Conservation (phyloP, 1,140 invertebrate genomes). For the Lordiphosa clarofinis region DNA sequence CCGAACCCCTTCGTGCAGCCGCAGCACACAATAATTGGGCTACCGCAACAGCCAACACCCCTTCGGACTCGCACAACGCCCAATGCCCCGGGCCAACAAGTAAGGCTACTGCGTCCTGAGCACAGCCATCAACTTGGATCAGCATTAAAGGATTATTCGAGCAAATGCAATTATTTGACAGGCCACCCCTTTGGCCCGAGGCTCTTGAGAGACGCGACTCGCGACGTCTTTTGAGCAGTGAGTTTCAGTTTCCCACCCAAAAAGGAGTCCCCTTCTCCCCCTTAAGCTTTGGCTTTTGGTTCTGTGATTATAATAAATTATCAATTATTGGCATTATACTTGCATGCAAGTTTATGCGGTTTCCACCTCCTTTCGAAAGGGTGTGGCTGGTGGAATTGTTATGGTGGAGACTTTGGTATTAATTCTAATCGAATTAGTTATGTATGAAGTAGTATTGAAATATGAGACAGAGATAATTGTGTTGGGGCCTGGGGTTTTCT, state of each 20-base stretch:
- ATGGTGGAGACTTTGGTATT: slow-evolving; percentile 29
- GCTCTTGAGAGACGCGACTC: background rate
- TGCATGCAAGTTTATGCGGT: slow-evolving; percentile 14
- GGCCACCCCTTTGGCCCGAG: slow-evolving; percentile 34
- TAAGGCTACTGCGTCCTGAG: slow-evolving; percentile 1
- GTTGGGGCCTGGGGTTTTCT: slow-evolving; percentile 20
- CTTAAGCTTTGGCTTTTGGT: slow-evolving; percentile 20
- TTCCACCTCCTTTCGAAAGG: background rate
- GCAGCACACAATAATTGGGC: slow-evolving; percentile 67
- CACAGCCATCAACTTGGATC: slow-evolving; percentile 68
- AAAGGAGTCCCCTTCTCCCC: slow-evolving; percentile 4
- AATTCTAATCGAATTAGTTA: slow-evolving; percentile 53
- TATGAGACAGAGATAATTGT: slow-evolving; percentile 33
- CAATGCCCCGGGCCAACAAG: no score
- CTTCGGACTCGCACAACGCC: background rate
- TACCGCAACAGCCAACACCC: slow-evolving; percentile 69
- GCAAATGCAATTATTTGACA: slow-evolving; percentile 79
- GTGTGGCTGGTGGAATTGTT: slow-evolving; percentile 28
- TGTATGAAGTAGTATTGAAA: slow-evolving; percentile 44
- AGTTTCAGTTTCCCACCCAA: background rate
- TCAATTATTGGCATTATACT: slow-evolving; percentile 74
- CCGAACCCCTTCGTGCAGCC: slow-evolving; percentile 46
- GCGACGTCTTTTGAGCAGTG: slow-evolving; percentile 24
- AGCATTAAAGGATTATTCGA: slow-evolving; percentile 79
- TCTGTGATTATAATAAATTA: slow-evolving; percentile 75